phyloP scores from a whole-genome alignment of 2,888 invertebrate genomes.

The Cantharis flavilabris region DNA sequence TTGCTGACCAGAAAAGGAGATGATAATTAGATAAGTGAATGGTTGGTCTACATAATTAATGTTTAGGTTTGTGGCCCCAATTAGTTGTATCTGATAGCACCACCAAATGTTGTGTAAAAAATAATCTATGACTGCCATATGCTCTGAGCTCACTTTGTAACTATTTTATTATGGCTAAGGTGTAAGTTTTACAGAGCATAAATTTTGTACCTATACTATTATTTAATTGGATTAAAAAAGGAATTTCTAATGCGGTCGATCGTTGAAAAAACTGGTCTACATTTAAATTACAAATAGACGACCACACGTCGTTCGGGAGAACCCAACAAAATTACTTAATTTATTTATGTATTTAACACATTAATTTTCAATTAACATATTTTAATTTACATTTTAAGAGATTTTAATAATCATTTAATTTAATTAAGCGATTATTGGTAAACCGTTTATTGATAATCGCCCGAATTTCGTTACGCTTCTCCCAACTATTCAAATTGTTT shows the following conservation, averaged over 20 bases:
- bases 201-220: conserved; percentile 23
- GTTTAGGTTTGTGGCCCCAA: conserved; percentile 31
- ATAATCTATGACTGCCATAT: conserved; percentile 34
- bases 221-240: conserved; percentile 28
- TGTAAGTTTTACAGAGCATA: conserved; percentile 26
- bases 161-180: conserved; percentile 27
- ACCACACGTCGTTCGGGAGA: not conserved
- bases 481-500: not conserved
- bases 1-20: conserved; percentile 13
- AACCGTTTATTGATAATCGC: not conserved
- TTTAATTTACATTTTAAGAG: not conserved
- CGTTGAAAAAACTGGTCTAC: conserved; percentile 5
- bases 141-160: conserved; percentile 22
- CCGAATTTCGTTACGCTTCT: not conserved
- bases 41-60: conserved; percentile 31
- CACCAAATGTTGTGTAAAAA: conserved; percentile 37
- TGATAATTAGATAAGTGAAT: conserved; percentile 25
- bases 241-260: conserved; percentile 6
- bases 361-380: not conserved
- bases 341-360: not conserved
- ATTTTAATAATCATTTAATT: conserved; percentile 1
- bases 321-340: not conserved
- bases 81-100: conserved; percentile 34
- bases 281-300: conserved; percentile 22
- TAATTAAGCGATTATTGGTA: not conserved